Conservation (phyloP, 2,113 vertebrate genomes). For the Poecilia latipinna region DNA sequence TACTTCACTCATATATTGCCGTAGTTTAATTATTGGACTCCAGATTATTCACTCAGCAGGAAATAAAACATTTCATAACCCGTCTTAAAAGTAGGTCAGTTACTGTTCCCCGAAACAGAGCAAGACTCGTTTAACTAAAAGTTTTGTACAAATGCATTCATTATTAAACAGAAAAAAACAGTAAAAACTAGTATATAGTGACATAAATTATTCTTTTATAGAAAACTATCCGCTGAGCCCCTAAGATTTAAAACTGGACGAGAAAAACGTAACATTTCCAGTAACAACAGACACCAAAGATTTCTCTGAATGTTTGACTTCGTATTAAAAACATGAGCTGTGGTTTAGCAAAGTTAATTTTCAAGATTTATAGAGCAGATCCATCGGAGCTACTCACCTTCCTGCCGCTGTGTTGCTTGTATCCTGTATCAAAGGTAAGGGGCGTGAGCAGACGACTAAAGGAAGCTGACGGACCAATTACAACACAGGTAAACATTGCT, state of each 20-base stretch:
- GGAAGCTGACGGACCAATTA: conserved; percentile 22
- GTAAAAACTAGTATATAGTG: background rate
- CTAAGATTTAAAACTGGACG: background rate
- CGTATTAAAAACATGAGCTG: rapidly evolving
- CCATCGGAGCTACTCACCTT: conserved; percentile 18
- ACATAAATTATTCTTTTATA: background rate
- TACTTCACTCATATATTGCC: background rate
- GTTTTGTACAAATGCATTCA: background rate
- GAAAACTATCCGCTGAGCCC: background rate
- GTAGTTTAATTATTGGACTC: no score
- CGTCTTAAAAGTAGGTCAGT: background rate
- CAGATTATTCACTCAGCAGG: background rate
- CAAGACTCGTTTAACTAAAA: background rate
- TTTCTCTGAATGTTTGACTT: background rate
- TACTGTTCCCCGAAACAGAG: background rate
- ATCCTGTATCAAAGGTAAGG: background rate
- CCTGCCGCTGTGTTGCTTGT: background rate
- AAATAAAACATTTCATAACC: background rate
- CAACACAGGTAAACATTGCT: rapidly evolving
- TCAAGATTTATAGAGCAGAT: background rate
- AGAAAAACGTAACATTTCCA: rapidly evolving
- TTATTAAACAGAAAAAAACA: background rate
- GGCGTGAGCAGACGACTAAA: background rate
- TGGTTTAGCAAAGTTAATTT: background rate
- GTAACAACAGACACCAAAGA: rapidly evolving